Evolutionary conservation across 1,140 invertebrate species (phyloP).

Genomic region (Cotesia chilonis): DNA sequence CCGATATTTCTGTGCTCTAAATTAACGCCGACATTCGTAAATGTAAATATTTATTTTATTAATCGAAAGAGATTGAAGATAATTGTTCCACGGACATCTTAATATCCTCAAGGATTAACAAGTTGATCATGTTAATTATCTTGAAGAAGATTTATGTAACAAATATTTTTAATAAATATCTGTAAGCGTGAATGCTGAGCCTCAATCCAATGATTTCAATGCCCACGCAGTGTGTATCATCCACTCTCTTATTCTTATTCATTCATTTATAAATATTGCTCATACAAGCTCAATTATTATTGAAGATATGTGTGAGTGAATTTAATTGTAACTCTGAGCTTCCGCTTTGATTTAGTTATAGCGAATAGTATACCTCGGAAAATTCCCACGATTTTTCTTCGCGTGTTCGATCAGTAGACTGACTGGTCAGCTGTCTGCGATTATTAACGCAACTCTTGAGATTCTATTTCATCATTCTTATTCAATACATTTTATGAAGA

Average conservation of each 20-base stretch:
- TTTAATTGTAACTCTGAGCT: not conserved
- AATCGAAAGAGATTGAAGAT: too few relatives aligned
- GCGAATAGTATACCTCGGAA: not conserved
- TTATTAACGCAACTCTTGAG: constrained; percentile 29
- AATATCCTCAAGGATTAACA: not conserved
- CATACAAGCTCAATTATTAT: not conserved
- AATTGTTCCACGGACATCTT: too few relatives aligned
- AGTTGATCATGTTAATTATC: not conserved
- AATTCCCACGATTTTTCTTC: constrained; percentile 39
- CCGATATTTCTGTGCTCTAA: not conserved
- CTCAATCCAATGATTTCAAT: not conserved
- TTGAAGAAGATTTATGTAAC: constrained; percentile 42
- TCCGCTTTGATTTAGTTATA: not conserved
- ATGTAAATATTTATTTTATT: not conserved
- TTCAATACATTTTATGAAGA: too few relatives aligned
- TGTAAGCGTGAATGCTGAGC: not conserved
- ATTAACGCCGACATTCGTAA: not conserved
- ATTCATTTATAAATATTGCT: not conserved
- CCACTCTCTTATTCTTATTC: not conserved
- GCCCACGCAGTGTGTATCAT: constrained; percentile 23
- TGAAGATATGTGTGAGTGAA: too few relatives aligned
- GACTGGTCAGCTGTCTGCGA: constrained; percentile 22
- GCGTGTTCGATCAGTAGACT: constrained; percentile 5
- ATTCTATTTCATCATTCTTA: constrained; percentile 26
- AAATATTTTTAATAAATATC: too few relatives aligned